Conservation (phyloP, 2,888 invertebrate genomes). For the Nebria brevicollis region DNA sequence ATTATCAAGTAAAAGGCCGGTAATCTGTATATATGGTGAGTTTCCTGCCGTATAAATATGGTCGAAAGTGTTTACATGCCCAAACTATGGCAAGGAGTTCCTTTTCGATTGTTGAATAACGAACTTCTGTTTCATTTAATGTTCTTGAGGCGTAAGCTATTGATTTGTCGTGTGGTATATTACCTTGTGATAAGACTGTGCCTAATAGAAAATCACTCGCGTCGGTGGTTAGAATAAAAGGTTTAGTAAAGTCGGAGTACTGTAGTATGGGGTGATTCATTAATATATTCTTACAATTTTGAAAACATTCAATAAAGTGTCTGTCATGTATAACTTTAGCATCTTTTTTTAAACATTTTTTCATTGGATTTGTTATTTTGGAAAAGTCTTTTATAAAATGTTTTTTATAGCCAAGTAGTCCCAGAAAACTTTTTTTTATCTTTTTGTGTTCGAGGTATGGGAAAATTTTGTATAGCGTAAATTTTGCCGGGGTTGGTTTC, state of each 20-base stretch:
- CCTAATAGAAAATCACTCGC: constrained; percentile 52
- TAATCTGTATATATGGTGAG: constrained; percentile 59
- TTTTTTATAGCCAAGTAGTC: constrained; percentile 55
- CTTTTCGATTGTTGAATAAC: constrained; percentile 49
- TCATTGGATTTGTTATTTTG: constrained; percentile 54
- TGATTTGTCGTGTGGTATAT: not conserved
- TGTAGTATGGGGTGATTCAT: constrained; percentile 48
- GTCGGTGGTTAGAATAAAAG: constrained; percentile 54
- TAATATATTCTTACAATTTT: too few relatives aligned
- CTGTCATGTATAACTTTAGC: constrained; percentile 39
- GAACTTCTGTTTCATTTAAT: constrained; percentile 48
- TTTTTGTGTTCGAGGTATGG: constrained; percentile 53
- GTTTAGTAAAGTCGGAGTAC: too few relatives aligned
- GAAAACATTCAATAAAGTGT: constrained; percentile 43
- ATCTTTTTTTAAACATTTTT: constrained; percentile 49
- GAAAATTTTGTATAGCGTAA: constrained; percentile 52
- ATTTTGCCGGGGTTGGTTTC: constrained; percentile 56
- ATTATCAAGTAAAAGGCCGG: constrained; percentile 55
- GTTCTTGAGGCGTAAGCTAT: constrained; percentile 49
- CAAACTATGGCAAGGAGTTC: too few relatives aligned
- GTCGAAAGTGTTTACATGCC: constrained; percentile 51
- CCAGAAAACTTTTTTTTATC: constrained; percentile 56
- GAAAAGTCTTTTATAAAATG: constrained; percentile 53
- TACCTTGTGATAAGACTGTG: constrained; percentile 52
- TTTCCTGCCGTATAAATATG: constrained; percentile 51